A percentile compares a stretch with the other conserved stretches of the same genome.
Conservation (phyloP, 2,888 invertebrate species). For the Cephus nigrinus region DNA sequence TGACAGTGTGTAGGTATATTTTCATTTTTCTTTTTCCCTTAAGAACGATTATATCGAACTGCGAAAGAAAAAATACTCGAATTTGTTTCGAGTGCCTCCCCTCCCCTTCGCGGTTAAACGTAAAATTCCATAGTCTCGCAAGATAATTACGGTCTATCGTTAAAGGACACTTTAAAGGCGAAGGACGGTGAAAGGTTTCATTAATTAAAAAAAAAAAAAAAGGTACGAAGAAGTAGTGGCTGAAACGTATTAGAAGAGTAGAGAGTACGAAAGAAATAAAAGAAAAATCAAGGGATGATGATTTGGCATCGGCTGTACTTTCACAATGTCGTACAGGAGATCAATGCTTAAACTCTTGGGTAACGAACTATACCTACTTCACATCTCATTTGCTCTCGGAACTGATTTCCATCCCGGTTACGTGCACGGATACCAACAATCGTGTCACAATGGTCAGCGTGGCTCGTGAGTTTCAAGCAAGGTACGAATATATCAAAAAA, state of each 20-base stretch:
- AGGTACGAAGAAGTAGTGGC: slow-evolving; percentile 1
- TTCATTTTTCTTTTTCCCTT: neutral
- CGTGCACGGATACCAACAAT: neutral
- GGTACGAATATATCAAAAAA: neutral
- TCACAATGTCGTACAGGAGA: slow-evolving; percentile 58
- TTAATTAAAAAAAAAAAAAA: neutral
- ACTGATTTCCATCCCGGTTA: slow-evolving; percentile 17
- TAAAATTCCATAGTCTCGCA: neutral
- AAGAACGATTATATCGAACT: neutral
- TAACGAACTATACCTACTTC: slow-evolving; percentile 49
- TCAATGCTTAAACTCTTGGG: slow-evolving; percentile 59
- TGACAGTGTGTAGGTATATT: neutral
- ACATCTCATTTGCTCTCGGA: slow-evolving; percentile 23
- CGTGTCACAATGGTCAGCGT: neutral
- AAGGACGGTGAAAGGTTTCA: neutral
- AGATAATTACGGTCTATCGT: neutral
- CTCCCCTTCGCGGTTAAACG: neutral
- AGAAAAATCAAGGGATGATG: slow-evolving; percentile 35
- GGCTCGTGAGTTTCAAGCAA: neutral
- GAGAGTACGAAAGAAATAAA: slow-evolving; percentile 7
- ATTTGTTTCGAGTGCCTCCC: neutral
- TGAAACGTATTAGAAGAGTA: neutral
- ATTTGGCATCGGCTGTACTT: slow-evolving; percentile 64
- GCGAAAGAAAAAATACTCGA: neutral
- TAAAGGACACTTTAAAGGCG: neutral